Base-by-base conservation (phyloP, 2,797 vertebrate genomes). In the Champsocephalus esox region DNA sequence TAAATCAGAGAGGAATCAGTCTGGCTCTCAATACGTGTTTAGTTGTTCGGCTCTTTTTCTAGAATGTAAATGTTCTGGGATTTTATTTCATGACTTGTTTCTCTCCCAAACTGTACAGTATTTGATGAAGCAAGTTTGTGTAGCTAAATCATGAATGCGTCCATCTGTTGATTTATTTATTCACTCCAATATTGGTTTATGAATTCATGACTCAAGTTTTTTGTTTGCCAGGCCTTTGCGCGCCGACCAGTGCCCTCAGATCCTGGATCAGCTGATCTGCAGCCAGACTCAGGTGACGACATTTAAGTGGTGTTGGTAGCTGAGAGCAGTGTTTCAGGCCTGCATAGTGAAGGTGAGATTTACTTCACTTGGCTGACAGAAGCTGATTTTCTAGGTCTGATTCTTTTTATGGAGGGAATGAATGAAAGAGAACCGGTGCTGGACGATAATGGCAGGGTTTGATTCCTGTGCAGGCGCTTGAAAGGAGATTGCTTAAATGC, bases 241-340 rank as follows among this genome's bases (percentile, higher is more conserved):
- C 85, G 75, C 50, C 0, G 13, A 83, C 65, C 67, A 12, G n/a
- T 6, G 21, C 56, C 67, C 68, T 59, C 41, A 62, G 70, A 82
- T 90, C 85, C 80, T 43, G 73, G 87, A 85, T 87, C 83, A 87
- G 85, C 78, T 80, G 86, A 73, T 71, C 82, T 74, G 62, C 54
- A 52, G 87, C 73, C 79, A 82, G 70, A 83, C 65, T 75, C 72
- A 55, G 65, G 79, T 79, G 79, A 84, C 79, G 66, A 64, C 57
- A 21, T 86, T 77, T 86, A 82, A 86, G 70, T 73, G 73, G 58
- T 64, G 64, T 48, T 90, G 91, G 82, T 87, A 92, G 73, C 84
- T 73, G 52, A 48, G 63, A 68, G 66, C 50, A 73, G 75, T 13
- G 3, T 69, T 87, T 92, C 89, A 84, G 70, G 34, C 41, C 65